Base-by-base conservation (phyloP, 1,140 invertebrate genomes). In the Platyscapa corneri region DNA sequence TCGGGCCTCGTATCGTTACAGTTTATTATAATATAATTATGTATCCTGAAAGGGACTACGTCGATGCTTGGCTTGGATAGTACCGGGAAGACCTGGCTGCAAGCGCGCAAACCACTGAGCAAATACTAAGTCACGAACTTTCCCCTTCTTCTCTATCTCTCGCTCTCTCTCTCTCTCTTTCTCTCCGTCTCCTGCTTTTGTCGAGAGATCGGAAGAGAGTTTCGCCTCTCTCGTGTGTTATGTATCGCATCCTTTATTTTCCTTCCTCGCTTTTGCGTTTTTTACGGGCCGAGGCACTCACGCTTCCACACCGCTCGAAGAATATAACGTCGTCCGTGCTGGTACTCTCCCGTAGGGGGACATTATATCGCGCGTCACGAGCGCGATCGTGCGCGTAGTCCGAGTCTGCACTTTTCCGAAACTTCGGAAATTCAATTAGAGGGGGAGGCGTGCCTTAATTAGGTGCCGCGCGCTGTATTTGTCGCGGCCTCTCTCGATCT, bases 21-120 rank as follows among this genome's bases (percentile, higher is more conserved):
- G 90, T 93, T 93, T 93, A 93, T 93, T 93, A 92, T 93, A 93
- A 91, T 93, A 93, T 93, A 93, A 93, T 93, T 93, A 93, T 91
- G 93, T 93, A 91, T 90, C 92, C 91, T 90, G 88, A 87, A 89
- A 91, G 87, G 88, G 60, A 84, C 49, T 89, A 86, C 74, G 87
- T 86, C 88, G 90, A 90, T 89, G 88, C 87, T 74, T 32, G 83
- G 87, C 81, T 83, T 86, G 90, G 90, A 90, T 90, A 90, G 87
- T 76, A 56, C 30, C 32, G 64, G 67, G 64, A 79, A 83, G 39
- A 16, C 60, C n/a, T 12, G 37, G 39, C 49, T 74, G 20, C 37
- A 42, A 74, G 53, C 77, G 82, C 82, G 82, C 82, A 76, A 70
- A 70, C 83, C 87, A 87, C 91, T 93, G 91, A 91, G 90, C 91